Evolutionary conservation across 2,113 vertebrate genomes (phyloP).

Genomic region (Motacilla alba): DNA sequence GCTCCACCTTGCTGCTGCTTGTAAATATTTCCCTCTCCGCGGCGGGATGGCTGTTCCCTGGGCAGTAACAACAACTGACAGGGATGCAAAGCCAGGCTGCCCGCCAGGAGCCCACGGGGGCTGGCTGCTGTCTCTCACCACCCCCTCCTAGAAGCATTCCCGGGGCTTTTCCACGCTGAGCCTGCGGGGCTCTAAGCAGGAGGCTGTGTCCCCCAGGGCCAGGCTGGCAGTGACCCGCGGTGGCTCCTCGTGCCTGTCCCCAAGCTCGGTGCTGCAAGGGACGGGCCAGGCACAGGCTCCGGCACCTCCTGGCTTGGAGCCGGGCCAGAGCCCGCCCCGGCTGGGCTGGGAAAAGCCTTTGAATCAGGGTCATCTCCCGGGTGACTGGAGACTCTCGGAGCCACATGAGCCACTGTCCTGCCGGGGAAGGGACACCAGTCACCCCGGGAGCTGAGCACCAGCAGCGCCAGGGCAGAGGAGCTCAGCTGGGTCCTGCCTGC

Average conservation of each 20-base stretch:
- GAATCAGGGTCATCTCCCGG: constrained; percentile 71
- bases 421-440: neutral
- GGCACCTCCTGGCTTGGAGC: constrained; percentile 47
- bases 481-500: neutral
- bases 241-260: neutral
- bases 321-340: constrained; percentile 7
- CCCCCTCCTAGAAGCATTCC: neutral
- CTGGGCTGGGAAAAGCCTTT: constrained; percentile 69
- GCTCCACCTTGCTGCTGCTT: constrained; percentile 15
- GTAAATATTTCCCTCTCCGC: neutral
- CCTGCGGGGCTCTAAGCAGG: neutral
- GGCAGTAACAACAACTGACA: neutral
- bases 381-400: constrained; percentile 66
- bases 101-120: neutral
- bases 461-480: neutral
- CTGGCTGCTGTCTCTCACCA: neutral
- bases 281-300: neutral
- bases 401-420: constrained; percentile 59
- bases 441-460: neutral
- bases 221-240: neutral
- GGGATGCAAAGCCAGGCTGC: neutral
- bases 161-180: fast-evolving
- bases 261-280: neutral
- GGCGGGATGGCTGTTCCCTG: neutral
- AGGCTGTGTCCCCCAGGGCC: neutral